A percentile compares a stretch with the other conserved stretches of the same genome.
phyloP scores from a whole-genome alignment of 1,140 invertebrate genomes.

The Drosophila dunni region DNA sequence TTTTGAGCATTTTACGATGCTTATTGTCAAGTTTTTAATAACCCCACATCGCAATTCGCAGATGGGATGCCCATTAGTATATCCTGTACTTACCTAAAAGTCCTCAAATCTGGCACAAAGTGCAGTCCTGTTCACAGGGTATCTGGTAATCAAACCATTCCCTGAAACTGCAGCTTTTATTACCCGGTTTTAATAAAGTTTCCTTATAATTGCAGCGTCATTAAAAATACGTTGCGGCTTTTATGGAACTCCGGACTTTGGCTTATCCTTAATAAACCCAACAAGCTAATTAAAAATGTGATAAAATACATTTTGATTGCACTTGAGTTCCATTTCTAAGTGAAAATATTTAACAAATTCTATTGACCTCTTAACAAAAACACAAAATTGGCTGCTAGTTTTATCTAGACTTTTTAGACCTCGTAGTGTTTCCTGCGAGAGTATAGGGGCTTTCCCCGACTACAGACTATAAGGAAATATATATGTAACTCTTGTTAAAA shows the following conservation, averaged over 20 bases:
- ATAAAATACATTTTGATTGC: slow-evolving; percentile 8
- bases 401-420: too few relatives aligned
- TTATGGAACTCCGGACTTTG: slow-evolving; percentile 20
- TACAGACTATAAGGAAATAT: too few relatives aligned
- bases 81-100: background rate
- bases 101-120: background rate
- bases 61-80: background rate
- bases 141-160: background rate
- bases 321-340: background rate
- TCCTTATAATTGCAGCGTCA: slow-evolving; percentile 26
- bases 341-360: background rate
- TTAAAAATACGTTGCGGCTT: slow-evolving; percentile 28
- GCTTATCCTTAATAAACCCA: slow-evolving; percentile 7
- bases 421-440: too few relatives aligned
- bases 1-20: slow-evolving; percentile 33
- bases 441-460: too few relatives aligned
- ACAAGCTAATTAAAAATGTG: slow-evolving; percentile 22
- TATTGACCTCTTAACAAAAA: too few relatives aligned
- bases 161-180: background rate
- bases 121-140: slow-evolving; percentile 1
- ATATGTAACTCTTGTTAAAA: too few relatives aligned
- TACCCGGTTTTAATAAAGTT: slow-evolving; percentile 4
- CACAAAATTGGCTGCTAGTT: too few relatives aligned
- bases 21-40: slow-evolving; percentile 36
- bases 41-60: slow-evolving; percentile 12